Conservation (phyloP, 1,140 invertebrate species). For the Leptonema lineaticorne region DNA sequence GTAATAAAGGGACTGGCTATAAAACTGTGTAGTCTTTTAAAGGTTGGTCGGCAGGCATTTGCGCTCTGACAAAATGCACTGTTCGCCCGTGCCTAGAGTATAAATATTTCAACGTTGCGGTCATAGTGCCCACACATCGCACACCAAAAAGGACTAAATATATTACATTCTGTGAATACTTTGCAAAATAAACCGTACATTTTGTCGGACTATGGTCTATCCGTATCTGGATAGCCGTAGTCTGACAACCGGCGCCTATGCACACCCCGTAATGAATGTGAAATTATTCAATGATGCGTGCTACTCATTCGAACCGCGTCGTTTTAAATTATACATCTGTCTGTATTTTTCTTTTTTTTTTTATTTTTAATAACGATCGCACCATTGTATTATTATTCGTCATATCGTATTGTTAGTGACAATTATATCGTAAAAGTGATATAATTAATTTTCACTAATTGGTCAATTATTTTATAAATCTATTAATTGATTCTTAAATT, state of each 20-base stretch:
- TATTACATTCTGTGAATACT: constrained; percentile 16
- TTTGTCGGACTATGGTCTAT: no score
- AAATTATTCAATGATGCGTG: constrained; percentile 12
- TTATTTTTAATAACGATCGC: no score
- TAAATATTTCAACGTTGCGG: constrained; percentile 14
- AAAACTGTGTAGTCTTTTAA: constrained; percentile 14
- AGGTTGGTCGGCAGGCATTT: background rate
- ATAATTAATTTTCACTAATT: no score
- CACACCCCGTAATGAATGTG: background rate
- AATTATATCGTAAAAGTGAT: no score
- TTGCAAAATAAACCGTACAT: constrained; percentile 14
- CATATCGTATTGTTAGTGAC: no score
- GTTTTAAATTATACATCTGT: no score
- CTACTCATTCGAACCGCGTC: background rate
- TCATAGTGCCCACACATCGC: constrained; percentile 6
- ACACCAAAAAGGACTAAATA: constrained; percentile 17
- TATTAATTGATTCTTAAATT: no score
- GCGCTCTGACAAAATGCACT: constrained; percentile 10
- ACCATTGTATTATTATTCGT: no score
- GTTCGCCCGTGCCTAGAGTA: background rate
- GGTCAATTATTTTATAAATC: no score
- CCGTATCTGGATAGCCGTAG: no score
- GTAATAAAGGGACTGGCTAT: constrained; percentile 8
- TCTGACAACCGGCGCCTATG: background rate
- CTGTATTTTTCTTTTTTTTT: no score